These are phyloP conservation scores for Phyllotreta cruciferae DNA, from an alignment of 2,888 invertebrate species.

Conservation along the genomic window DNA sequence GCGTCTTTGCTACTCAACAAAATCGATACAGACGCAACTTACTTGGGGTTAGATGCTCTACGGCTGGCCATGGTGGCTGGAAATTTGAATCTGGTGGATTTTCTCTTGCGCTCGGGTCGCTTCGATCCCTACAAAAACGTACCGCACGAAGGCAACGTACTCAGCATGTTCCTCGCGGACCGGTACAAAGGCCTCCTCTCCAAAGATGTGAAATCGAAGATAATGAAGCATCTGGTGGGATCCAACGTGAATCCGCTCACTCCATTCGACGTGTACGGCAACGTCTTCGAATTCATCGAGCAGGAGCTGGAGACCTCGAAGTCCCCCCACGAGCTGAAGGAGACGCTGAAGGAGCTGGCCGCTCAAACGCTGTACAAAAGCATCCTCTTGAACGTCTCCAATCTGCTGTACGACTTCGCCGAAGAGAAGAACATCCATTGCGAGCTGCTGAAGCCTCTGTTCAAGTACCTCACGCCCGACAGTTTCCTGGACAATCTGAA, in stretches of 20 bases:
- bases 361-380: conserved; percentile 40
- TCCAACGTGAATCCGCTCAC: conserved; percentile 53
- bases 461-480: conserved; percentile 46
- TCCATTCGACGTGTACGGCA: conserved; percentile 47
- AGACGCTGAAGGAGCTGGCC: conserved; percentile 41
- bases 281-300: conserved; percentile 51
- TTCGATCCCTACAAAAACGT: conserved; percentile 51
- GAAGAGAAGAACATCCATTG: conserved; percentile 45
- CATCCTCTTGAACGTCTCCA: conserved; percentile 44
- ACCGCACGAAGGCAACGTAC: conserved; percentile 53
- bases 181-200: conserved; percentile 49
- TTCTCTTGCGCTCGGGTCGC: conserved; percentile 43
- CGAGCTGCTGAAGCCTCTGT: conserved; percentile 44
- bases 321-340: conserved; percentile 22
- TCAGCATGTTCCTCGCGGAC: conserved; percentile 52
- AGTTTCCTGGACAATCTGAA: conserved; percentile 43
- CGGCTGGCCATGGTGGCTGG: conserved; percentile 55
- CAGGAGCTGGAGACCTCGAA: conserved; percentile 20
- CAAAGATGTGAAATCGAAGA: conserved; percentile 40
- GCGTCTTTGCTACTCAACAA: conserved; percentile 44
- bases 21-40: conserved; percentile 43
- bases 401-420: conserved; percentile 47
- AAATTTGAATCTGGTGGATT: conserved; percentile 48
- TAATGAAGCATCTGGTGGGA: conserved; percentile 47
- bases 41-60: conserved; percentile 56